A percentile compares a stretch with the other conserved stretches of the same genome.
phyloP scores from a whole-genome alignment of 2,113 vertebrate species.

The Gymnocephalus cernua region DNA sequence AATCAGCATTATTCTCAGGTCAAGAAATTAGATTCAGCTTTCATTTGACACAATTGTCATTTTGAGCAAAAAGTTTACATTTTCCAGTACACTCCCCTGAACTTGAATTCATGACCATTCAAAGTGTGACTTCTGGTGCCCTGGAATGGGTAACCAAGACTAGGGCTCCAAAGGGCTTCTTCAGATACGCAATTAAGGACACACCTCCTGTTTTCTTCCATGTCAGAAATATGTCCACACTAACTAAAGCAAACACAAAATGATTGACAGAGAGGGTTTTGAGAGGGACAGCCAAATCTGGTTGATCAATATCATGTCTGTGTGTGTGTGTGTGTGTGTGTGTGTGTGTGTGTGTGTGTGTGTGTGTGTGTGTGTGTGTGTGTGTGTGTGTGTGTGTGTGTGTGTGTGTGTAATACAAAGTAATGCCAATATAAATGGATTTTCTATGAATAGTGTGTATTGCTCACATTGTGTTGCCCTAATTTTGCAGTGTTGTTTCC shows the following conservation, averaged over 20 bases:
- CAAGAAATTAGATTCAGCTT: slow-evolving; percentile 2
- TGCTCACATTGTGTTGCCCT: slow-evolving; percentile 42
- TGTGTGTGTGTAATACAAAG: no score
- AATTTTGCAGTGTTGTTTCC: slow-evolving; percentile 61
- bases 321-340: not conserved
- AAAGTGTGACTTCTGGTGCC: not conserved
- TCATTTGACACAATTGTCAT: not conserved
- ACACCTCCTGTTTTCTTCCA: not conserved
- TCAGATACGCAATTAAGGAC: slow-evolving; percentile 16
- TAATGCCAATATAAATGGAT: slow-evolving; percentile 31
- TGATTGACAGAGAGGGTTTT: not conserved
- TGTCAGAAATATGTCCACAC: slow-evolving; percentile 1
- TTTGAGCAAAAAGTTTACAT: not conserved
- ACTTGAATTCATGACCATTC: slow-evolving; percentile 7
- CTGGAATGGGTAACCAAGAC: not conserved
- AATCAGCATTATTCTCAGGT: slow-evolving; percentile 2
- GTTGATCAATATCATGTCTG: not conserved
- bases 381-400: not conserved
- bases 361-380: not conserved
- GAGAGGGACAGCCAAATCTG: not conserved
- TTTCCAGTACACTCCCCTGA: not conserved
- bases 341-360: not conserved
- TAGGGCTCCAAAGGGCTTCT: not conserved
- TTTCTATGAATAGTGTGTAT: slow-evolving; percentile 21
- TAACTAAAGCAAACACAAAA: not conserved